Conservation (phyloP, 2,888 invertebrate species). For the Agelastica alni region DNA sequence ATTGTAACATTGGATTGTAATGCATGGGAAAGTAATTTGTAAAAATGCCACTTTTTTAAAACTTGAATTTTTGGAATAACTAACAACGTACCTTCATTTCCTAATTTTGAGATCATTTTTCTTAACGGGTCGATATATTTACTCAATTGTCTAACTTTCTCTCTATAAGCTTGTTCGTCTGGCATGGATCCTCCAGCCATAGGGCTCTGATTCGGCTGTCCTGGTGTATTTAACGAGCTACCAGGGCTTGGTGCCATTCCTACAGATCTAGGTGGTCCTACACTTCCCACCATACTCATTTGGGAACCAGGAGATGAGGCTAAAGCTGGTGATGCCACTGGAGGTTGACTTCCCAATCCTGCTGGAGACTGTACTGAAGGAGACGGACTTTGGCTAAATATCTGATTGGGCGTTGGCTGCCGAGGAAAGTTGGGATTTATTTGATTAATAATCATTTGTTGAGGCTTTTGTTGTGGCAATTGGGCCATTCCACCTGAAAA, state of each 20-base stretch:
- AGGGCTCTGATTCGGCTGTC: constrained; percentile 56
- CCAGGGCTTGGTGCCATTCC: constrained; percentile 80
- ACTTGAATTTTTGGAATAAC: too few species aligned
- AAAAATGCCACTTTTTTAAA: too few species aligned
- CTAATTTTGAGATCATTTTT: constrained; percentile 86
- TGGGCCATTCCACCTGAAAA: constrained; percentile 51
- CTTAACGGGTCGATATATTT: constrained; percentile 93
- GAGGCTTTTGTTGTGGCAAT: constrained; percentile 42
- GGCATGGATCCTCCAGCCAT: constrained; percentile 69
- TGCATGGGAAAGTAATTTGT: too few species aligned
- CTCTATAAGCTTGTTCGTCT: constrained; percentile 90
- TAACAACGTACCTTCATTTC: constrained; percentile 77
- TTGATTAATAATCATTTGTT: constrained; percentile 33
- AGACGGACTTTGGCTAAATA: constrained; percentile 78
- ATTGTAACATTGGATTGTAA: too few species aligned
- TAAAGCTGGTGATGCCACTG: constrained; percentile 69
- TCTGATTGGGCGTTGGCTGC: constrained; percentile 74
- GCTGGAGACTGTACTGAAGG: constrained; percentile 76
- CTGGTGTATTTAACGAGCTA: constrained; percentile 80
- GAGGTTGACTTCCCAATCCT: constrained; percentile 53
- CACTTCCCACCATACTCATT: constrained; percentile 62
- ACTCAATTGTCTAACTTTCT: constrained; percentile 90
- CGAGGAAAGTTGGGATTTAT: constrained; percentile 55
- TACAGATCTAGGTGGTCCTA: constrained; percentile 63
- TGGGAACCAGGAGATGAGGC: constrained; percentile 71